A percentile compares a stretch with the other conserved stretches of the same genome.
Conservation (phyloP, 2,797 vertebrate species). For the Xiphorhynchus erythropygius region DNA sequence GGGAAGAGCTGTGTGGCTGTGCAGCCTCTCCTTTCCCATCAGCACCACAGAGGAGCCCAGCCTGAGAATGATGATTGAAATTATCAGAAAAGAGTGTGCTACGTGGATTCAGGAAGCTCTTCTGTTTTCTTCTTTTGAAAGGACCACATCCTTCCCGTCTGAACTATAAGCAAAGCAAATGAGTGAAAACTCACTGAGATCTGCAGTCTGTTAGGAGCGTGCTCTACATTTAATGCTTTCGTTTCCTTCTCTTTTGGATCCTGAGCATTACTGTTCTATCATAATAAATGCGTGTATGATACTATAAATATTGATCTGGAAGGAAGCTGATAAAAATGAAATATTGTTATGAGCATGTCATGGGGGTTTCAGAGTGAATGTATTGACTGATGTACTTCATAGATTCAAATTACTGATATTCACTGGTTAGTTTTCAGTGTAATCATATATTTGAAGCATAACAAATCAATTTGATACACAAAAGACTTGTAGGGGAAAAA, state of each 20-base stretch:
- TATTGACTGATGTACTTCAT: conserved; percentile 76
- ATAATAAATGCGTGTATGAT: conserved; percentile 67
- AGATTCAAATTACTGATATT: conserved; percentile 75
- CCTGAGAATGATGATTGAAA: neutral
- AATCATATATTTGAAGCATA: conserved; percentile 59
- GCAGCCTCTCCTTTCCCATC: neutral
- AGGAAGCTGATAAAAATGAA: conserved; percentile 66
- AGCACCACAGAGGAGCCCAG: neutral
- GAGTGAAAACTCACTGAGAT: neutral
- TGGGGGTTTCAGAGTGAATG: conserved; percentile 57
- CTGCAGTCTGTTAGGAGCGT: neutral
- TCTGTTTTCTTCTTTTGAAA: neutral
- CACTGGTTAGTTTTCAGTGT: conserved; percentile 64
- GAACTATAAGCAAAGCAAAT: neutral
- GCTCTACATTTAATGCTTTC: neutral
- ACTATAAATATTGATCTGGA: conserved; percentile 72
- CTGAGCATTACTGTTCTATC: neutral
- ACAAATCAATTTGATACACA: conserved; percentile 11
- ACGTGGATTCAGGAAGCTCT: neutral
- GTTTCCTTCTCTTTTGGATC: neutral
- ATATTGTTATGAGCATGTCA: conserved; percentile 47
- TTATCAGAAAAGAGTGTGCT: neutral
- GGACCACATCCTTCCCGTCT: neutral
- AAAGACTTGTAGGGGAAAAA: neutral
- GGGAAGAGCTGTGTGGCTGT: neutral